These are phyloP conservation scores for Morbakka virulenta DNA, from an alignment of 30 jellyfish, hydroid and myxozoan species.

Conservation along the genomic window DNA sequence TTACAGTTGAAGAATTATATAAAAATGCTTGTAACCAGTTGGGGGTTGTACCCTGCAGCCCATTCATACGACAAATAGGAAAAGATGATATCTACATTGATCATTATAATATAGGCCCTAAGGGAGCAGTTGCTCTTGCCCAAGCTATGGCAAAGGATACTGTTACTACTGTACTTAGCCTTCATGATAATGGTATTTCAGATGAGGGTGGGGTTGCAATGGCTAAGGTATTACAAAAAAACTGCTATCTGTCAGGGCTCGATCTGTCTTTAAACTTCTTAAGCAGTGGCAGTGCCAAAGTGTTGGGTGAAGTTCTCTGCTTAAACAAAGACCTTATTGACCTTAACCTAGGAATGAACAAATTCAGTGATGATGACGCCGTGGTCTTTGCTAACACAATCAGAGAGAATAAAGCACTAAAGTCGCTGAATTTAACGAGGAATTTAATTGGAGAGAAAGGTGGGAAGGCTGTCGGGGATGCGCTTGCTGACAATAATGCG, in stretches of 20 bases:
- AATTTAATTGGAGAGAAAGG: slow-evolving; percentile 48
- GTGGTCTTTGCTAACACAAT: slow-evolving; percentile 4
- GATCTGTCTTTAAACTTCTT: slow-evolving; percentile 59
- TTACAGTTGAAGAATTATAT: slow-evolving; percentile 40
- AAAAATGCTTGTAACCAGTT: slow-evolving; percentile 13
- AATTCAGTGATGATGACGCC: slow-evolving; percentile 4
- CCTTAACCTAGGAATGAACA: slow-evolving; percentile 39
- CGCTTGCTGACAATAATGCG: slow-evolving; percentile 16
- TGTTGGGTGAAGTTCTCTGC: slow-evolving; percentile 3
- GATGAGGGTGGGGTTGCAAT: slow-evolving; percentile 41
- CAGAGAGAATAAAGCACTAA: slow-evolving; percentile 31
- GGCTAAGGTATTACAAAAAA: slow-evolving; percentile 31
- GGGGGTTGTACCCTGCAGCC: slow-evolving; percentile 37
- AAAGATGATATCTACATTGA: slow-evolving; percentile 53
- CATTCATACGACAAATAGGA: slow-evolving; percentile 32
- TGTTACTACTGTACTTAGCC: slow-evolving; percentile 9
- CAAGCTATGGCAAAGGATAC: slow-evolving; percentile 20
- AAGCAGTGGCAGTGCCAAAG: slow-evolving; percentile 21
- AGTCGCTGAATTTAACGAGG: slow-evolving; percentile 32
- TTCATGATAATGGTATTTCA: slow-evolving; percentile 60
- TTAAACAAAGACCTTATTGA: slow-evolving; percentile 11
- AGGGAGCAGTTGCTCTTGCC: slow-evolving; percentile 55
- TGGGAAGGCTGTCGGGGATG: slow-evolving; percentile 31
- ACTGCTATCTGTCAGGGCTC: slow-evolving; percentile 21
- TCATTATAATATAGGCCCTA: slow-evolving; percentile 62